Conservation (phyloP, 1,140 invertebrate genomes). For the Delia radicum region DNA sequence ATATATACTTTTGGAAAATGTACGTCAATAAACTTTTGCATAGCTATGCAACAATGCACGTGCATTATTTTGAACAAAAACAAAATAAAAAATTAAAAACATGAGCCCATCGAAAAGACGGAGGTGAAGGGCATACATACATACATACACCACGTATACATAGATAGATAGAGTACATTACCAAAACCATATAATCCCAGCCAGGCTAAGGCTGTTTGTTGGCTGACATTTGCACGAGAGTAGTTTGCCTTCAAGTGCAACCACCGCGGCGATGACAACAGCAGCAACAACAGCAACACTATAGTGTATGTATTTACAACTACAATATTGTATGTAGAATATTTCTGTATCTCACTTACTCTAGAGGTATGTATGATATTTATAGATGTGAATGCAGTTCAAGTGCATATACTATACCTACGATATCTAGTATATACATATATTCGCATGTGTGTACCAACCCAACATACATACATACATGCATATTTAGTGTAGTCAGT, state of each 20-base stretch:
- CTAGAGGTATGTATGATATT: background rate
- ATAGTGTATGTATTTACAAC: background rate
- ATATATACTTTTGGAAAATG: background rate
- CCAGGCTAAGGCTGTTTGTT: background rate
- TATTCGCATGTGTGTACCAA: no score
- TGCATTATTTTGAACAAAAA: background rate
- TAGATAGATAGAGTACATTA: background rate
- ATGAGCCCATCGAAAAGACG: background rate
- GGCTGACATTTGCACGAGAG: slow-evolving; percentile 23
- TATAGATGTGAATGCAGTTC: slow-evolving; percentile 18
- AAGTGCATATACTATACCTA: slow-evolving; percentile 19
- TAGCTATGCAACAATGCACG: slow-evolving; percentile 17
- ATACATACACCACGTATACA: background rate
- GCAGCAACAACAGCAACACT: background rate
- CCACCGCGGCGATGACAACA: background rate
- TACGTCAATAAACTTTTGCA: slow-evolving; percentile 23
- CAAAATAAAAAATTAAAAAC: background rate
- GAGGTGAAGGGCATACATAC: slow-evolving; percentile 16
- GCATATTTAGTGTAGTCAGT: background rate
- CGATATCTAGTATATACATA: background rate
- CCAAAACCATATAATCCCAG: slow-evolving; percentile 2
- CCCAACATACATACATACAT: background rate
- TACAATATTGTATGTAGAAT: no score
- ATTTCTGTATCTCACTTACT: no score
- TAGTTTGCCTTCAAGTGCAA: slow-evolving; percentile 23